These are phyloP conservation scores for Argyra leucocephala DNA, from an alignment of 2,888 invertebrate species.

Conservation along the genomic window DNA sequence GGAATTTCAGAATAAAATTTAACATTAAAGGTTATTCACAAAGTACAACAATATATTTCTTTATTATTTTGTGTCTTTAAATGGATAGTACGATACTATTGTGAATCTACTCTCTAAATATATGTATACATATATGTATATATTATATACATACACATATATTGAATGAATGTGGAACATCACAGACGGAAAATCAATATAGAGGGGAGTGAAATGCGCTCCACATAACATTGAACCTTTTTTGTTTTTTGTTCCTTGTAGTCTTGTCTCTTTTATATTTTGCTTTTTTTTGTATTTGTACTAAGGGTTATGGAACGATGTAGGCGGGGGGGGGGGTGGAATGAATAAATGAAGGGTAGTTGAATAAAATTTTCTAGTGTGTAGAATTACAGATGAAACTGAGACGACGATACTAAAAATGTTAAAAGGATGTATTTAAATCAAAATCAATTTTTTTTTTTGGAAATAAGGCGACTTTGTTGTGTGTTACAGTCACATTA, in stretches of 20 bases:
- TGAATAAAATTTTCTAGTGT: not conserved
- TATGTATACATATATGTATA: not conserved
- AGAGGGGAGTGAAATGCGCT: not conserved
- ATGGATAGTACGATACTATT: not conserved
- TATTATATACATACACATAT: not conserved
- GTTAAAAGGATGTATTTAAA: no score
- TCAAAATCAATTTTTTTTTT: no score
- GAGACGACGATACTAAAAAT: not conserved
- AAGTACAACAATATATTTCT: not conserved
- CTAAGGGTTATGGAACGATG: not conserved
- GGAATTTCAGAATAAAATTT: not conserved
- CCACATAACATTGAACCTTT: constrained; percentile 1
- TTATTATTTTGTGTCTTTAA: not conserved
- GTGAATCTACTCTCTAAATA: not conserved
- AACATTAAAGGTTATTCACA: not conserved
- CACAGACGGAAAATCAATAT: not conserved
- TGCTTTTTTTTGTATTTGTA: not conserved
- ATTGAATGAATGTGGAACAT: not conserved
- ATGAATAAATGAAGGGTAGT: no score
- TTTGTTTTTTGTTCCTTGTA: not conserved
- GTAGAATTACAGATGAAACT: constrained; percentile 3
- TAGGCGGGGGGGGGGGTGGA: not conserved
- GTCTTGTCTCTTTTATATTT: not conserved
- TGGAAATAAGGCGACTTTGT: no score
- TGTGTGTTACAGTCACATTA: no score